A percentile compares a stretch with the other conserved stretches of the same genome.
These are phyloP conservation scores for Gortyna flavago DNA, from an alignment of 2,888 invertebrate genomes.

Conservation along the genomic window DNA sequence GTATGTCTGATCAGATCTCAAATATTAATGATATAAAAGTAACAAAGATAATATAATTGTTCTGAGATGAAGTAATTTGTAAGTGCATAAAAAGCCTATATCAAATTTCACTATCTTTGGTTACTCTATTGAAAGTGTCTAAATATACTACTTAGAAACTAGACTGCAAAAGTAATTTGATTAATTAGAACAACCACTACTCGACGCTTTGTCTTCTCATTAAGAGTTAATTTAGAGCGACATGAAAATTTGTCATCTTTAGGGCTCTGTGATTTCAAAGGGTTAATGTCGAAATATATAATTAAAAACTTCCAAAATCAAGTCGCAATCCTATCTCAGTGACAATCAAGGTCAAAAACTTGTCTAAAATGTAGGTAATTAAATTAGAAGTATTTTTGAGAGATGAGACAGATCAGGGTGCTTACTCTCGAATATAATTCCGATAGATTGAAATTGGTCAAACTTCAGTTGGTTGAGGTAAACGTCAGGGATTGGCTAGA, in stretches of 20 bases:
- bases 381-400: neutral
- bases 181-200: neutral
- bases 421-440: too few species aligned
- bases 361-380: neutral
- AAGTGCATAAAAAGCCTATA: neutral
- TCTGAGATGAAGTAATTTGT: neutral
- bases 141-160: neutral
- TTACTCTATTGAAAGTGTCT: too few species aligned
- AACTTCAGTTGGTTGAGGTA: too few species aligned
- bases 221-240: conserved; percentile 4
- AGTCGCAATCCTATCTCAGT: neutral
- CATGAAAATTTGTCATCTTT: neutral
- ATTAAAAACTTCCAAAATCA: neutral
- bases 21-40: neutral
- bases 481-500: too few species aligned
- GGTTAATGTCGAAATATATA: neutral
- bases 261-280: neutral
- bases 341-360: neutral
- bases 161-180: neutral
- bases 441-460: too few species aligned
- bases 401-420: neutral
- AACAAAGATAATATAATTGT: neutral
- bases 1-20: neutral
- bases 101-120: neutral
- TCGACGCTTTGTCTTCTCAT: neutral